These are phyloP conservation scores for Micronisus gabar DNA, from an alignment of 2,113 vertebrate species.

Conservation along the genomic window DNA sequence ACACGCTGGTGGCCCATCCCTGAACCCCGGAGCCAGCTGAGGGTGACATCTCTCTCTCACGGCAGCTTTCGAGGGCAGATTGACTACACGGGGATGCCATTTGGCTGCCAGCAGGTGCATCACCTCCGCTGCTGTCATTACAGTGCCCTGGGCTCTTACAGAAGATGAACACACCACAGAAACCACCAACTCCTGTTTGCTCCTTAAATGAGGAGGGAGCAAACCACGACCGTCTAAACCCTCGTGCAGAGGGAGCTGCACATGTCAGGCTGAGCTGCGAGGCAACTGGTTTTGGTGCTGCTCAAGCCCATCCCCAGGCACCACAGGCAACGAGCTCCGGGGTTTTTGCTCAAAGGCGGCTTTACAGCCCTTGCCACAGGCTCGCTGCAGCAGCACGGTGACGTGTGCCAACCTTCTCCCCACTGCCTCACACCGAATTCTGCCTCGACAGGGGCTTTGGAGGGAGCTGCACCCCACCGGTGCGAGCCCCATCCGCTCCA, in stretches of 20 bases:
- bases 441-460: neutral
- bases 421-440: neutral
- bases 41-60: neutral
- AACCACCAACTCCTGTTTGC: neutral
- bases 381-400: neutral
- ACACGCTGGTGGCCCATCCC: fast-evolving
- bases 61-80: neutral
- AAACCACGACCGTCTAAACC: fast-evolving
- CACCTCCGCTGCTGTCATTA: neutral
- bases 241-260: neutral
- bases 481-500: neutral
- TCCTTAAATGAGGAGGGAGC: neutral
- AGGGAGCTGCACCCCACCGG: neutral
- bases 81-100: neutral
- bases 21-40: fast-evolving
- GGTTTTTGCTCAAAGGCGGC: neutral
- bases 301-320: neutral
- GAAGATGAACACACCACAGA: neutral
- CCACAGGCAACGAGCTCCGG: fast-evolving
- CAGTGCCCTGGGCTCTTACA: neutral
- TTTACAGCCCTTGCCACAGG: neutral
- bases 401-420: neutral
- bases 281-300: neutral
- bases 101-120: neutral
- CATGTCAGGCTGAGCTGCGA: neutral